A percentile compares a stretch with the other conserved stretches of the same genome.
phyloP scores from a whole-genome alignment of 2,113 vertebrate genomes.

The Daphoenositta chrysoptera region DNA sequence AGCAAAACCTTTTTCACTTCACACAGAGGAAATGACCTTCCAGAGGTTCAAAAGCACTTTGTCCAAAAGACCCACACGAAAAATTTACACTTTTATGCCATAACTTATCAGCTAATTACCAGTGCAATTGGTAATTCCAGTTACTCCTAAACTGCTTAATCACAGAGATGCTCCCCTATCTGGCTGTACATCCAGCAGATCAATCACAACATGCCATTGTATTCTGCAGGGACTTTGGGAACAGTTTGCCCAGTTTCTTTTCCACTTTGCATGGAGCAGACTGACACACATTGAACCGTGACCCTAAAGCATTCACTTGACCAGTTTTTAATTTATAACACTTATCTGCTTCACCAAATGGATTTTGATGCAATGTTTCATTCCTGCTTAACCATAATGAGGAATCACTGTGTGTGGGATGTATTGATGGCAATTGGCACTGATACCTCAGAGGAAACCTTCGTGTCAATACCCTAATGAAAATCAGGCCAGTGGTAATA shows the following conservation, averaged over 20 bases:
- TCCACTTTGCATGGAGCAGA: not conserved
- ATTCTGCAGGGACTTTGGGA: not conserved
- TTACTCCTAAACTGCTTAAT: not conserved
- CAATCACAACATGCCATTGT: rapidly evolving
- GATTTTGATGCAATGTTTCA: not conserved
- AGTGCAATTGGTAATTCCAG: not conserved
- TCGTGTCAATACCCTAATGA: rapidly evolving
- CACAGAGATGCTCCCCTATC: not conserved
- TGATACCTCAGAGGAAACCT: not conserved
- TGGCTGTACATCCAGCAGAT: not conserved
- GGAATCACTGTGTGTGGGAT: not conserved
- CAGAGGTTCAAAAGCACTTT: not conserved
- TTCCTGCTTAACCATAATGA: not conserved
- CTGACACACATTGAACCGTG: not conserved
- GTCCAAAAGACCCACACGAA: not conserved
- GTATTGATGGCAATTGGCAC: not conserved
- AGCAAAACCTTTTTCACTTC: not conserved
- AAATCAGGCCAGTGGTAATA: not conserved
- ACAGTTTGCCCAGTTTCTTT: not conserved
- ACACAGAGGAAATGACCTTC: not conserved
- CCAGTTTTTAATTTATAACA: not conserved
- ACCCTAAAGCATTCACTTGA: not conserved
- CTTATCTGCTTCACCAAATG: not conserved
- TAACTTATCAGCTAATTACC: not conserved
- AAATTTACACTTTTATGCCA: not conserved